A percentile compares a stretch with the other conserved stretches of the same genome.
Evolutionary conservation across 1,140 invertebrate genomes (phyloP).

Genomic region (Drosophila arizonae): DNA sequence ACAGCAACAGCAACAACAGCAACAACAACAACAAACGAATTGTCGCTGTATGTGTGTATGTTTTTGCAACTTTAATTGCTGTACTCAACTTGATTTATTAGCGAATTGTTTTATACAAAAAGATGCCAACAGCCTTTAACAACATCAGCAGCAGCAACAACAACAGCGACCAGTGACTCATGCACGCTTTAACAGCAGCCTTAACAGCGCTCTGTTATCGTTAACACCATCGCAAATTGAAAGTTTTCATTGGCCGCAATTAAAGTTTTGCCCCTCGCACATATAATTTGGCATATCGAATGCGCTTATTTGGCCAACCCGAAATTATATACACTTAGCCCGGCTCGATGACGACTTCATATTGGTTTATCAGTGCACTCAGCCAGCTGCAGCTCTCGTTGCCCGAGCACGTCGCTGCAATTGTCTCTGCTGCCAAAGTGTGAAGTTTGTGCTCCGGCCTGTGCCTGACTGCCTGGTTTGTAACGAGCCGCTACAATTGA

Average conservation of each 20-base stretch:
- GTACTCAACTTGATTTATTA: slow-evolving; percentile 81
- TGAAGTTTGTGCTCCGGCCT: slow-evolving; percentile 55
- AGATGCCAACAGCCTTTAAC: slow-evolving; percentile 57
- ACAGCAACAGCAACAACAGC: slow-evolving; percentile 25
- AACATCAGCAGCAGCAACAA: slow-evolving; percentile 24
- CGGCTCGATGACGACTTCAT: slow-evolving; percentile 63
- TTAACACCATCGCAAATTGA: slow-evolving; percentile 76
- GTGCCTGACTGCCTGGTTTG: neutral
- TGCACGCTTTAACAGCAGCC: slow-evolving; percentile 44
- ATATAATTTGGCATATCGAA: slow-evolving; percentile 75
- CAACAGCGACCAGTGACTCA: slow-evolving; percentile 59
- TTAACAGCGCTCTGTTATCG: slow-evolving; percentile 71
- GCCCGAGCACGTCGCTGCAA: slow-evolving; percentile 16
- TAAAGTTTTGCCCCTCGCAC: slow-evolving; percentile 39
- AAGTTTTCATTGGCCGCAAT: slow-evolving; percentile 64
- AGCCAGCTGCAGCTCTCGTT: slow-evolving; percentile 34
- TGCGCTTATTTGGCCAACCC: slow-evolving; percentile 61
- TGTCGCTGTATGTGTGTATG: slow-evolving; percentile 62
- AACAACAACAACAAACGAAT: slow-evolving; percentile 40
- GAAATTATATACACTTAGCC: slow-evolving; percentile 57
- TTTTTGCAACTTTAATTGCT: slow-evolving; percentile 81
- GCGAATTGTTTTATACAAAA: slow-evolving; percentile 75
- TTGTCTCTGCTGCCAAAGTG: slow-evolving; percentile 60
- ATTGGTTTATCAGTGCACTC: slow-evolving; percentile 23
- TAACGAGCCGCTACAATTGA: slow-evolving; percentile 54